Conservation (phyloP, 1,140 invertebrate species). For the Nasonia giraulti region DNA sequence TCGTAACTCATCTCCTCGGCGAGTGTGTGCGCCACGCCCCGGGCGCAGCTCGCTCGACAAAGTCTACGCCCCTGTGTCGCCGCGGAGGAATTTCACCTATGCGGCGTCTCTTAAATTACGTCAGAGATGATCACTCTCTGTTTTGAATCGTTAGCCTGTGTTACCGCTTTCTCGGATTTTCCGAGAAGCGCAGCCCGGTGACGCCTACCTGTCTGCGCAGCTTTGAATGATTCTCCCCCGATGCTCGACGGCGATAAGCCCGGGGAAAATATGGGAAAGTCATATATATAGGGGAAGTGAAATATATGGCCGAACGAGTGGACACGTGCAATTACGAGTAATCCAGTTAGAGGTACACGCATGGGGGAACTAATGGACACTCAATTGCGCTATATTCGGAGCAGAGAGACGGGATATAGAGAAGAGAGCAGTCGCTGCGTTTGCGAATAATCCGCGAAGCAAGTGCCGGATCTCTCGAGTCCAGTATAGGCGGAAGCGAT, state of each 20-base stretch:
- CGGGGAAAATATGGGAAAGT: too few species aligned
- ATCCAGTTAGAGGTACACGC: not conserved
- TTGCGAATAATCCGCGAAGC: slow-evolving; percentile 13
- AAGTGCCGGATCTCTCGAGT: slow-evolving; percentile 60
- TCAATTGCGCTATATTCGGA: not conserved
- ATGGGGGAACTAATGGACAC: not conserved
- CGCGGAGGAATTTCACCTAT: slow-evolving; percentile 37
- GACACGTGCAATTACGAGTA: not conserved
- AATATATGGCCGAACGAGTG: not conserved
- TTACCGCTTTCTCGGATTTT: not conserved
- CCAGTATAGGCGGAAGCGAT: slow-evolving; percentile 63
- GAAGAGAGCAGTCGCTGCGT: not conserved
- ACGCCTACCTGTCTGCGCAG: not conserved
- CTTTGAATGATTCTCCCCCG: slow-evolving; percentile 1
- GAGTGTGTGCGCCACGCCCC: slow-evolving; percentile 51
- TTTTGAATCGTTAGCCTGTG: not conserved
- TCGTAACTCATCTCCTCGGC: slow-evolving; percentile 56
- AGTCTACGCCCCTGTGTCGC: slow-evolving; percentile 42
- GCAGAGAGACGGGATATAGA: not conserved
- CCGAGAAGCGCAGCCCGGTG: not conserved
- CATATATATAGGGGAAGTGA: too few species aligned
- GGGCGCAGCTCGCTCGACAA: slow-evolving; percentile 44
- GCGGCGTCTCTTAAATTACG: slow-evolving; percentile 34
- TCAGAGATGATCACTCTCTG: not conserved
- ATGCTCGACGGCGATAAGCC: not conserved